phyloP scores from a whole-genome alignment of 1,140 invertebrate genomes.

The Diachasmimorpha longicaudata region DNA sequence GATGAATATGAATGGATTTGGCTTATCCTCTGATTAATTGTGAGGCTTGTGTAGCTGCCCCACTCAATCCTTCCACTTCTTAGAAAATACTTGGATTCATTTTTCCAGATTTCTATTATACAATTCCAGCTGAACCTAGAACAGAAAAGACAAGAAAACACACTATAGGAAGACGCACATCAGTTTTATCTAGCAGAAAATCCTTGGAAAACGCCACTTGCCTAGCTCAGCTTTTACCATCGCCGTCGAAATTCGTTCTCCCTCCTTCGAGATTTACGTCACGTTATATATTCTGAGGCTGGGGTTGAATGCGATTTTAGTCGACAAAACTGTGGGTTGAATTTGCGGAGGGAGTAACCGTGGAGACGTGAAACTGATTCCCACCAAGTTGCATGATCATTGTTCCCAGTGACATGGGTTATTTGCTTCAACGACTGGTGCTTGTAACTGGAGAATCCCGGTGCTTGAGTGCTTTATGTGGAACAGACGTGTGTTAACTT shows the following conservation, averaged over 20 bases:
- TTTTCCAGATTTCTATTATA: no score
- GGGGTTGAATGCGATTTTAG: not conserved
- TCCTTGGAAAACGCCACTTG: constrained; percentile 23
- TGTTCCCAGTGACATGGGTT: constrained; percentile 27
- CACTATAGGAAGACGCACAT: not conserved
- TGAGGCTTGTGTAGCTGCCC: no score
- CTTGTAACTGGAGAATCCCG: not conserved
- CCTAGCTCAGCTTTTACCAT: constrained; percentile 26
- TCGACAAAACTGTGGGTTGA: not conserved
- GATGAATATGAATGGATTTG: no score
- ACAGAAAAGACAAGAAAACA: not conserved
- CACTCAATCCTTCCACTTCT: no score
- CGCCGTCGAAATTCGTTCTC: constrained; percentile 12
- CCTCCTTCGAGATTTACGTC: constrained; percentile 25
- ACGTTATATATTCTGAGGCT: constrained; percentile 23
- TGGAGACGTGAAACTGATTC: constrained; percentile 29
- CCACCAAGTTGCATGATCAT: constrained; percentile 20
- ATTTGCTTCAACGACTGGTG: not conserved
- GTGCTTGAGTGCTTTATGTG: not conserved
- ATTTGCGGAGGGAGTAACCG: not conserved
- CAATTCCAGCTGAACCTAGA: not conserved
- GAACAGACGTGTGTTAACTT: not conserved
- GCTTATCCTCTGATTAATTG: no score
- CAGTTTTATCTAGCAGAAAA: not conserved
- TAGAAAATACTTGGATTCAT: no score